Evolutionary conservation across 1,140 invertebrate genomes (phyloP).

Genomic region (Drosophila burlai): DNA sequence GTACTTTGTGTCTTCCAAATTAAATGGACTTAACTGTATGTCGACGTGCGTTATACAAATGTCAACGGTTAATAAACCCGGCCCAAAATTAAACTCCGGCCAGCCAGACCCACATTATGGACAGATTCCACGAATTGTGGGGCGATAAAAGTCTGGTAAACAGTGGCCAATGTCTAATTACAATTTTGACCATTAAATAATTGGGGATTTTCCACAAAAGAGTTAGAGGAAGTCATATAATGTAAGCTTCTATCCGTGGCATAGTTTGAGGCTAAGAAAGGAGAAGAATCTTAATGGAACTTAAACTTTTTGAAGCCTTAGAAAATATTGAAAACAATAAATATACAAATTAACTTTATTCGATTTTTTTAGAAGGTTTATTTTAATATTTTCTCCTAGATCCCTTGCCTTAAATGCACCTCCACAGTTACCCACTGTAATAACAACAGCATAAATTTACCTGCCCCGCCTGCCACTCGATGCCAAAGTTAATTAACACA

Average conservation of each 20-base stretch:
- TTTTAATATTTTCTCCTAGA: background rate
- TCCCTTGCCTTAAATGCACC: background rate
- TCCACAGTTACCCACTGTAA: slow-evolving; percentile 41
- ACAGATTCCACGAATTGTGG: slow-evolving; percentile 68
- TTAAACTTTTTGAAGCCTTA: background rate
- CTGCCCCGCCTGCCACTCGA: slow-evolving; percentile 37
- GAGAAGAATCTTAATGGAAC: background rate
- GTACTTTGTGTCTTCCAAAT: slow-evolving; percentile 45
- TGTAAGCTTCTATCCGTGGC: too few species aligned
- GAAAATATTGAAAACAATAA: background rate
- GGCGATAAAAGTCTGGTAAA: slow-evolving; percentile 55
- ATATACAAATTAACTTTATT: too few species aligned
- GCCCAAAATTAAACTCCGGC: slow-evolving; percentile 27
- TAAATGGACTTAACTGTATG: slow-evolving; percentile 73
- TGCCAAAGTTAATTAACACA: slow-evolving; percentile 80
- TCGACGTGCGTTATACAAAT: slow-evolving; percentile 75
- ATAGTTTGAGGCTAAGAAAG: background rate
- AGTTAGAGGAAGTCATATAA: too few species aligned
- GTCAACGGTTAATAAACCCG: slow-evolving; percentile 77
- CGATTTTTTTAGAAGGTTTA: too few species aligned
- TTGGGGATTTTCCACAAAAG: slow-evolving; percentile 1
- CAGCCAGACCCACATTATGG: slow-evolving; percentile 21
- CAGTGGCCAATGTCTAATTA: slow-evolving; percentile 31
- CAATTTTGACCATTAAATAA: slow-evolving; percentile 12
- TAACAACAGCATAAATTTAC: slow-evolving; percentile 45